Base-by-base conservation (phyloP, 2,113 vertebrate genomes). In the Orthonyx spaldingii region DNA sequence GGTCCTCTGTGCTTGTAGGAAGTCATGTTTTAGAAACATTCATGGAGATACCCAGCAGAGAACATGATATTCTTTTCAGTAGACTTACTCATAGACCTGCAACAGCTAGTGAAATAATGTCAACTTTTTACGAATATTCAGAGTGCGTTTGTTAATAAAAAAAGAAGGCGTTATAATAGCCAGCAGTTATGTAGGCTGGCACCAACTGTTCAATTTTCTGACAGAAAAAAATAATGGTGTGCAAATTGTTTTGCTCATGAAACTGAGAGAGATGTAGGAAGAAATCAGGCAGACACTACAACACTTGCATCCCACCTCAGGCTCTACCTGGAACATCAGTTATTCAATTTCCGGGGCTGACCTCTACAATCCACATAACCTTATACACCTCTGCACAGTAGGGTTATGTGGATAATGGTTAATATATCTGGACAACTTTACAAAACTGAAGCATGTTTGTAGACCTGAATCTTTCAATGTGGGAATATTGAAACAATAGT, bases 51-150 rank as follows among this genome's bases (percentile, higher is more conserved):
- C 42, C 95, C 82, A 90, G 44, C 91, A 94, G 93, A 90, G 72
- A 91, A 57, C 71, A 88, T 16, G 56, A 93, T 84, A 80, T 32
- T 52, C 59, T 94, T 70, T 96, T 39, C 65, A 84, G 39, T 47
- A 71, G 59, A 13, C 77, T 95, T 93, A 63, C 35, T 50, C 8
- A 41, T 50, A 75, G 12, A 78, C 52, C 30, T 52, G 84, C 56
- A 75, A 95, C 55, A 55, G 47, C 46, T 86, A 84, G 92, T 37
- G 35, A 94, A 94, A 91, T 79, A 75, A 93, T 71, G 57, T 83
- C 84, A 97, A 95, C 57, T 90, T 94, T 81, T 92, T 80, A 89
- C 6, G 4, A 87, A 95, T 95, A 97, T 82, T 91, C 83, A 85
- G 30, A 93, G 35, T 33, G n/a, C 44, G 61, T 89, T 61, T 80